These are phyloP conservation scores for Gadus macrocephalus DNA, from an alignment of 2,113 vertebrate genomes.

Conservation along the genomic window DNA sequence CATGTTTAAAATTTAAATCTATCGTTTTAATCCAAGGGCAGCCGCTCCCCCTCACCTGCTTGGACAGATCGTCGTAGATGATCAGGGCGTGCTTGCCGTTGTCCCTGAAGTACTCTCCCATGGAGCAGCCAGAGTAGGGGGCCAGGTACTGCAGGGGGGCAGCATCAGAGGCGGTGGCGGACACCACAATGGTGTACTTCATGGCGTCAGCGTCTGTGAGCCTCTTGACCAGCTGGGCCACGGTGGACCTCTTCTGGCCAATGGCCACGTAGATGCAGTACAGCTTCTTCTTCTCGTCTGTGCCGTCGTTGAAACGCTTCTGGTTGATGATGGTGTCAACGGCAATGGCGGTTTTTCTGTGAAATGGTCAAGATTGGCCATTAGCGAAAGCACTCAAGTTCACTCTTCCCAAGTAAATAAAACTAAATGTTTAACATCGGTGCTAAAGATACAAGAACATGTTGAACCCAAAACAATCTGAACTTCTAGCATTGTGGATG, in stretches of 20 bases:
- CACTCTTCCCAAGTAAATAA: not conserved
- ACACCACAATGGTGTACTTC: slow-evolving; percentile 99
- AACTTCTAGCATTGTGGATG: too few species aligned
- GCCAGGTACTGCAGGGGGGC: slow-evolving; percentile 97
- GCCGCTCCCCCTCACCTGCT: slow-evolving; percentile 77
- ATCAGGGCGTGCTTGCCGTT: slow-evolving; percentile 95
- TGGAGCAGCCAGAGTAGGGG: slow-evolving; percentile 97
- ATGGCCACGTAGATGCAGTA: slow-evolving; percentile 99
- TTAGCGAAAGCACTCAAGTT: too few species aligned
- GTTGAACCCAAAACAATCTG: too few species aligned
- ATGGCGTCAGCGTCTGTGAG: slow-evolving; percentile 94
- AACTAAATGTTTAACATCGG: too few species aligned
- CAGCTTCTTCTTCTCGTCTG: slow-evolving; percentile 97
- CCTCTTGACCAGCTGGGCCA: slow-evolving; percentile 97
- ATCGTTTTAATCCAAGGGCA: too few species aligned
- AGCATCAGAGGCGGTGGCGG: slow-evolving; percentile 94
- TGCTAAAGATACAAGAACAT: too few species aligned
- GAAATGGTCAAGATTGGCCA: slow-evolving; percentile 5
- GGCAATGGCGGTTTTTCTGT: slow-evolving; percentile 96
- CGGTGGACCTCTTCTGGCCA: slow-evolving; percentile 97
- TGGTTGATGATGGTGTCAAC: slow-evolving; percentile 99
- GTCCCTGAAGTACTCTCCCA: slow-evolving; percentile 98
- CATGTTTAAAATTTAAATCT: too few species aligned
- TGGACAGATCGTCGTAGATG: slow-evolving; percentile 98
- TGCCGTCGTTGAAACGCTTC: slow-evolving; percentile 93